Base-by-base conservation (phyloP, 2,113 vertebrate genomes). In the Sisor rabdophorus region DNA sequence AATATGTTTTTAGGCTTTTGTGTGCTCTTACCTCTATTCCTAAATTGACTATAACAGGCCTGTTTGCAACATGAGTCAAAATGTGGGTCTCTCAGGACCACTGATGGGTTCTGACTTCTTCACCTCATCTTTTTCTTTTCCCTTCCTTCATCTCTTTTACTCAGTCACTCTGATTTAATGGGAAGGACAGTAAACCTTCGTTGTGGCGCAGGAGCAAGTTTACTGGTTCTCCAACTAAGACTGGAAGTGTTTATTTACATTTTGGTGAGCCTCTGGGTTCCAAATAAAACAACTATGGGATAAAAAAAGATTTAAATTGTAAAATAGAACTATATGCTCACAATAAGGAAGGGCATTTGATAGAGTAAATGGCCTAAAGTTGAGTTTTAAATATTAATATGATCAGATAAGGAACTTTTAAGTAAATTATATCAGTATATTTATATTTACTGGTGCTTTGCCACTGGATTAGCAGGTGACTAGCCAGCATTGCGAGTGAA, bases 241-340 rank as follows among this genome's bases (percentile, higher is more conserved):
- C 78, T 63, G 48, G 48, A 61, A 80, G 36, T 80, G 79, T 86
- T 86, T 86, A 78, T 80, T 83, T 84, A 71, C 58, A 56, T 79
- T 73, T 56, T 58, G 82, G 70, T 79, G 56, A 73, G 75, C 8
- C 73, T 71, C n/a, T 54, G 75, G 64, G 77, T 73, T 73, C 73
- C 69, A 77, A 78, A 64, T 50, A 78, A 7, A 24, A 54, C 59
- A 72, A 73, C 75, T 80, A 47, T 72, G 75, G 53, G 56, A 61
- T 20, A 28, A 56, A 44, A 65, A 20, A 10, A 47, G 22, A 54
- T 44, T 40, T 26, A 40, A 32, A 55, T 26, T 12, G 11, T 17
- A 40, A 64, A 47, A 47, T 12, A 24, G 12, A 47, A 36, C 30
- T 64, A 64, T 40, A 22, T 2, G 2, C 44, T 44, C n/a, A 44